Conservation (phyloP, 2,888 invertebrate species). For the Deilephila elpenor region DNA sequence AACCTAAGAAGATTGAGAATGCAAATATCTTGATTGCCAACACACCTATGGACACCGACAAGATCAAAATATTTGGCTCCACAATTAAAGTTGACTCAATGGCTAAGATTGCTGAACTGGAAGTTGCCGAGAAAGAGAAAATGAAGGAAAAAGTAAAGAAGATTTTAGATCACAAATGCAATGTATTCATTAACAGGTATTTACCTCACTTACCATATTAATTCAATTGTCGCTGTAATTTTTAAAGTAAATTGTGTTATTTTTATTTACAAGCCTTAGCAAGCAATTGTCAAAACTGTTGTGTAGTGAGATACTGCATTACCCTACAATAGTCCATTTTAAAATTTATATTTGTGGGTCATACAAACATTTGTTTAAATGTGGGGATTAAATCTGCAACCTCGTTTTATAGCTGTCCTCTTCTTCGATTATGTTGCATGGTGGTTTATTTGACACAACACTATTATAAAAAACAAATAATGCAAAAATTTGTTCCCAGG, state of each 20-base stretch:
- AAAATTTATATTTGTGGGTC: too few relatives aligned
- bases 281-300: too few relatives aligned
- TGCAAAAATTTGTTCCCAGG: constrained; percentile 68
- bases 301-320: too few relatives aligned
- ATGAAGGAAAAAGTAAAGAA: constrained; percentile 99
- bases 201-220: not conserved
- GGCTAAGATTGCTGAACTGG: constrained; percentile 98
- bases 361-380: too few relatives aligned
- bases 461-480: not conserved
- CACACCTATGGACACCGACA: constrained; percentile 99
- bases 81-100: constrained; percentile 96
- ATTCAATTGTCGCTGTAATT: too few relatives aligned
- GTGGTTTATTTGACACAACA: too few relatives aligned
- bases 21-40: constrained; percentile 99
- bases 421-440: too few relatives aligned
- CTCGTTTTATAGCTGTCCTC: too few relatives aligned
- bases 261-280: too few relatives aligned
- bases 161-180: constrained; percentile 96
- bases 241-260: too few relatives aligned
- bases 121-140: constrained; percentile 99
- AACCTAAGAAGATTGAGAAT: constrained; percentile 97
- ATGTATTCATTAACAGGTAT: constrained; percentile 98
- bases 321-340: too few relatives aligned
- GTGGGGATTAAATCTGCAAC: too few relatives aligned
- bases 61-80: constrained; percentile 99